phyloP scores from a whole-genome alignment of 2,888 invertebrate genomes.

The Bhutanitis thaidina region DNA sequence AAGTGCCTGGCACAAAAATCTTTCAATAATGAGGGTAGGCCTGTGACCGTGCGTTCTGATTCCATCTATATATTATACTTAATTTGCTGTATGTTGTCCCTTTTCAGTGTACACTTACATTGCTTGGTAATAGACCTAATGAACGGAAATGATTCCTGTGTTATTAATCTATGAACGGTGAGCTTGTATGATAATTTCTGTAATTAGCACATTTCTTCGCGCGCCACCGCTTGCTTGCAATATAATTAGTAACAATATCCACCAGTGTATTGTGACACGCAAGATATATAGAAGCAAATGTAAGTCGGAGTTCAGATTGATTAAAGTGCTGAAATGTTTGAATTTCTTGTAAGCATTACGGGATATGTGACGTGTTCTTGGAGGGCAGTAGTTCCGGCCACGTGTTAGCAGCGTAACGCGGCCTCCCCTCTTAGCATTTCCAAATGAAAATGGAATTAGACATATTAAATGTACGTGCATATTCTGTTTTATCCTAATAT shows the following conservation, averaged over 20 bases:
- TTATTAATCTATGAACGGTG: neutral
- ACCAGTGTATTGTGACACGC: neutral
- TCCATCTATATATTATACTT: neutral
- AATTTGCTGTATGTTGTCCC: neutral
- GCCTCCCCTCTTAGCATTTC: too few species aligned
- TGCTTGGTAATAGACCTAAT: neutral
- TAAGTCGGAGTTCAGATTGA: neutral
- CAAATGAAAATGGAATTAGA: neutral
- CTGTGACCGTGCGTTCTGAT: too few species aligned
- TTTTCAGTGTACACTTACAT: neutral
- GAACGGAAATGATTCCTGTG: conserved; percentile 5
- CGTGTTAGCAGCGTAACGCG: too few species aligned
- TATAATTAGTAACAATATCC: neutral
- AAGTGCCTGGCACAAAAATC: too few species aligned
- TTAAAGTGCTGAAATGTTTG: neutral
- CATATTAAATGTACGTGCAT: conserved; percentile 6
- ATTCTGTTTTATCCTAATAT: too few species aligned
- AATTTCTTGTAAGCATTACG: neutral
- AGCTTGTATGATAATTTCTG: conserved; percentile 5
- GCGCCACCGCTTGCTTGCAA: neutral
- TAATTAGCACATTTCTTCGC: neutral
- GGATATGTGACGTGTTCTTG: neutral
- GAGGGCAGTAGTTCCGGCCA: too few species aligned
- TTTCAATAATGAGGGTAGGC: too few species aligned
- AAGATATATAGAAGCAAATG: neutral